These are phyloP conservation scores for Drosophila hawaiiensis DNA, from an alignment of 2,888 invertebrate genomes.

Conservation along the genomic window DNA sequence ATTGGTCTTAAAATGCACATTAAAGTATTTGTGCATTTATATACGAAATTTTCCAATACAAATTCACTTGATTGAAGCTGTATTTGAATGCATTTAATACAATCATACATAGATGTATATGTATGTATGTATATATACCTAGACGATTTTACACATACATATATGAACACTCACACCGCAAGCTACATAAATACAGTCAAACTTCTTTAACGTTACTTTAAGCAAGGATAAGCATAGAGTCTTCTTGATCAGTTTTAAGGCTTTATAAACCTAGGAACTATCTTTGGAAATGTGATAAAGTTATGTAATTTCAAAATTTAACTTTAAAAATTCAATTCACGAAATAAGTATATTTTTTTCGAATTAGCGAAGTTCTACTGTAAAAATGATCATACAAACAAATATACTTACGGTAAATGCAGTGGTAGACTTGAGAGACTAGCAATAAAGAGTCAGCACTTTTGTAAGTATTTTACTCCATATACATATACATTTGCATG, in stretches of 20 bases:
- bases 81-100: constrained; percentile 1
- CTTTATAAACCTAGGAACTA: background rate
- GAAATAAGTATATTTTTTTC: background rate
- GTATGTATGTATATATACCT: background rate
- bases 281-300: background rate
- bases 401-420: background rate
- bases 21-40: background rate
- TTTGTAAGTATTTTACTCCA: constrained; percentile 1
- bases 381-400: background rate
- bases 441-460: constrained; percentile 13
- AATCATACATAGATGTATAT: background rate
- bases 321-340: background rate
- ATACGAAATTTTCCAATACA: background rate
- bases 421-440: constrained; percentile 9
- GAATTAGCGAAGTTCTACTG: background rate
- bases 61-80: constrained; percentile 4
- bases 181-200: constrained; percentile 2
- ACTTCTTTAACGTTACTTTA: background rate
- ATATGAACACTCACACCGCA: too few relatives aligned
- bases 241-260: background rate
- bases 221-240: background rate
- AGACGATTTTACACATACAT: background rate
- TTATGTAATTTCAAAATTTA: background rate
- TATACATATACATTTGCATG: background rate
- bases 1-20: constrained; percentile 9